A percentile compares a stretch with the other conserved stretches of the same genome.
phyloP scores from a whole-genome alignment of 1,140 invertebrate genomes.

The Diabrotica virgifera region DNA sequence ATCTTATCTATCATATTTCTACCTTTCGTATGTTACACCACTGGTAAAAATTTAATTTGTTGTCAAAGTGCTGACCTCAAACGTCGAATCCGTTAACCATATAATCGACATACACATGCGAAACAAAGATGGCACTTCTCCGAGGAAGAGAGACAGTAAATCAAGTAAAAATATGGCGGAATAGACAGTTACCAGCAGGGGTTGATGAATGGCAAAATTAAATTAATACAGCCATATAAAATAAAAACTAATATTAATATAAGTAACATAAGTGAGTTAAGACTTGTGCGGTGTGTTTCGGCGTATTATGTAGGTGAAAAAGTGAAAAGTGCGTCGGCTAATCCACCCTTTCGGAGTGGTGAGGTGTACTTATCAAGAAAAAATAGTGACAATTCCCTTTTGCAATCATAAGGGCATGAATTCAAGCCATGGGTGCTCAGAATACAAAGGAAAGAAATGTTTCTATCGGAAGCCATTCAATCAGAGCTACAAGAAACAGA shows the following conservation, averaged over 20 bases:
- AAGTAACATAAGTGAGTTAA: conserved; percentile 5
- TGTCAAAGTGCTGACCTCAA: conserved; percentile 13
- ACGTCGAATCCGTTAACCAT: conserved; percentile 16
- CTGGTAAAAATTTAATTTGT: background rate
- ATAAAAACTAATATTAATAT: conserved; percentile 26
- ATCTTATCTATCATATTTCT: too few relatives aligned
- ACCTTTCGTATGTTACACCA: background rate
- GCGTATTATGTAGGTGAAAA: conserved; percentile 7
- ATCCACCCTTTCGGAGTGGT: conserved; percentile 30
- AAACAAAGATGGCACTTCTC: conserved; percentile 19
- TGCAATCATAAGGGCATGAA: conserved; percentile 41
- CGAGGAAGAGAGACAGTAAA: conserved; percentile 22
- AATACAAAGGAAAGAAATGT: conserved; percentile 79
- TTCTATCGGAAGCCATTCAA: conserved; percentile 60
- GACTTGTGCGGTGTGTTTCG: conserved; percentile 23
- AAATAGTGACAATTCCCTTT: conserved; percentile 33
- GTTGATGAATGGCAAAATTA: conserved; percentile 31
- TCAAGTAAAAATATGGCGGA: conserved; percentile 41
- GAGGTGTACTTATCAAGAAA: conserved; percentile 27
- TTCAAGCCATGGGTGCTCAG: conserved; percentile 75
- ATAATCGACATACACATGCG: conserved; percentile 33
- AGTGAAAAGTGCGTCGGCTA: conserved; percentile 10
- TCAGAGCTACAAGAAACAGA: conserved; percentile 65
- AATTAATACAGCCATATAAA: conserved; percentile 24
- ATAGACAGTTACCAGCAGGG: conserved; percentile 32